These are phyloP conservation scores for Poeciliopsis gracilis DNA, from an alignment of 2,797 vertebrate species.

Conservation along the genomic window DNA sequence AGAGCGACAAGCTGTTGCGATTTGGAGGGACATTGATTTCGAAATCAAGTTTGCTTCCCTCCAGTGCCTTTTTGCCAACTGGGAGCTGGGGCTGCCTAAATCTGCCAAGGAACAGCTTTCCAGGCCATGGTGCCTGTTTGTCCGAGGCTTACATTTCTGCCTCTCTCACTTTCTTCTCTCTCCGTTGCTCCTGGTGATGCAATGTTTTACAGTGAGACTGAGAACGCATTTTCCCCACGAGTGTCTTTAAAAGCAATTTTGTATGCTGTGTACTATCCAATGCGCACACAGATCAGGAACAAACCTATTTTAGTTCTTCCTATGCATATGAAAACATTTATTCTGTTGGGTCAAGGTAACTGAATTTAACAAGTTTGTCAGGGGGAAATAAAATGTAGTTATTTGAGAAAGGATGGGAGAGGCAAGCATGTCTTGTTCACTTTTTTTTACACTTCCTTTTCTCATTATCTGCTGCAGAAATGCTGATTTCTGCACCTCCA, in stretches of 20 bases:
- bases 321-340: not conserved
- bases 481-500: conserved; percentile 56
- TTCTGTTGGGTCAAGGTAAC: not conserved
- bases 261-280: conserved; percentile 35
- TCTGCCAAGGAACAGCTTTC: conserved; percentile 44
- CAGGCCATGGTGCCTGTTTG: conserved; percentile 26
- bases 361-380: conserved; percentile 4
- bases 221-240: conserved; percentile 28
- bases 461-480: conserved; percentile 47
- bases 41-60: conserved; percentile 60
- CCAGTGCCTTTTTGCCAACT: conserved; percentile 43
- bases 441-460: conserved; percentile 30
- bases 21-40: conserved; percentile 60
- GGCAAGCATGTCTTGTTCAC: conserved; percentile 52
- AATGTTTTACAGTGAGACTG: conserved; percentile 34
- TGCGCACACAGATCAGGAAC: conserved; percentile 25
- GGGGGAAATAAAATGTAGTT: conserved; percentile 3
- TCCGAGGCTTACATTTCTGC: conserved; percentile 37
- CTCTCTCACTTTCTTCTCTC: conserved; percentile 29
- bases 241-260: conserved; percentile 48
- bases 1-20: conserved; percentile 52
- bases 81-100: conserved; percentile 24
- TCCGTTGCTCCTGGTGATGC: conserved; percentile 46
- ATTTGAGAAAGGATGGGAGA: conserved; percentile 31
- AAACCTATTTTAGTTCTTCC: conserved; percentile 36